Evolutionary conservation across 1,140 invertebrate genomes (phyloP).

Genomic region (Euwallacea fornicatus): DNA sequence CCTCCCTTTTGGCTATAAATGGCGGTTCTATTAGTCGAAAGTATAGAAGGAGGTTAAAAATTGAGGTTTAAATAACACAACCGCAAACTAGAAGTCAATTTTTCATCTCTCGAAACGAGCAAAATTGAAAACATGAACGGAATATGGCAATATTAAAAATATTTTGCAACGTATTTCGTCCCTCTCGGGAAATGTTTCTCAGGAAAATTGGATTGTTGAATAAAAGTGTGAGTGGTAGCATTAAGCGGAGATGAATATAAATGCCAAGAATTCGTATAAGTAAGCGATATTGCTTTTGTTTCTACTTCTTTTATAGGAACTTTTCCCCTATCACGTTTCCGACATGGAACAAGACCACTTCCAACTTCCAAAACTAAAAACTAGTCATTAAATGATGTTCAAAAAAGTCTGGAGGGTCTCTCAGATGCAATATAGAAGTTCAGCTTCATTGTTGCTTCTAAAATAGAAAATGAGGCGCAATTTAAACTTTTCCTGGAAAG

Average conservation of each 20-base stretch:
- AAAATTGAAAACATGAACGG: conserved; percentile 7
- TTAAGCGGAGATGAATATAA: no score
- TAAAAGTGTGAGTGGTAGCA: neutral
- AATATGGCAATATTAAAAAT: conserved; percentile 16
- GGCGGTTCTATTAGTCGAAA: neutral
- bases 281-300: no score
- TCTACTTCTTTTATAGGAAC: no score
- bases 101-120: conserved; percentile 1
- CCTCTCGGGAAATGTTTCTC: conserved; percentile 11
- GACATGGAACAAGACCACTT: no score
- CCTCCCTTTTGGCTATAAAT: no score
- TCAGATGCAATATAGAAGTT: neutral
- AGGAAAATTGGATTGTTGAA: conserved; percentile 7
- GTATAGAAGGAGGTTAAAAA: neutral
- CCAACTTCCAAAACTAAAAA: no score
- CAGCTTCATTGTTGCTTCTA: conserved; percentile 17
- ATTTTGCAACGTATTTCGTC: conserved; percentile 7
- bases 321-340: no score
- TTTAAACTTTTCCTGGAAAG: conserved; percentile 14
- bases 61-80: neutral
- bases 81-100: conserved; percentile 5
- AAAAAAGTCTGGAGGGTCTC: no score
- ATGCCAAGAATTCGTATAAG: no score
- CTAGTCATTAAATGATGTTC: no score
- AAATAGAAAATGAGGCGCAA: conserved; percentile 12